Base-by-base conservation (phyloP, 2,888 invertebrate species). In the Zygothrica quintamaculata region DNA sequence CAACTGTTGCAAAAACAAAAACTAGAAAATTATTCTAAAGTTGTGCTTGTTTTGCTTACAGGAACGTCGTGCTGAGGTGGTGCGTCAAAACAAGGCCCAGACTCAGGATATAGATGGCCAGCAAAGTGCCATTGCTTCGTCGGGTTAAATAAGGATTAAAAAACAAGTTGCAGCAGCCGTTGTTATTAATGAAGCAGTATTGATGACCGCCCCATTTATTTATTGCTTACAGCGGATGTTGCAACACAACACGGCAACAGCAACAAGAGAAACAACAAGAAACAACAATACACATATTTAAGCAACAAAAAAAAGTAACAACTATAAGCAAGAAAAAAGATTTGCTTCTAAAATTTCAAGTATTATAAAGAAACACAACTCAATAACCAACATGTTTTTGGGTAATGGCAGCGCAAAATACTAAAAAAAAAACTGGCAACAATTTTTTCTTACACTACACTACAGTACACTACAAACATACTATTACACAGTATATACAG, bases 21-120 rank as follows among this genome's bases (percentile, higher is more conserved):
- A 3, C 18, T 22, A 22, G 18, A 22, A 22, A 26, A 8, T 44
- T 37, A 15, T 11, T 0, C 0, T 3, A 31, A 34, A 40, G 26
- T 11, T 6, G 16, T n/a, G 12, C n/a, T 11, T 34, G 51, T 55
- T 53, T 22, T 12, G 12, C 11, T 77, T 90, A 65, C 92, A 98
- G 98, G 97, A 97, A 92, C 95, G 96, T 88, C 96, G 96, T 90
- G 97, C 97, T 47, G 97, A 97, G 91, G 92, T 96, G 87, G 97
- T 98, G 82, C 96, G 97, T 88, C 96, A 96, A 93, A 98, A 97
- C 92, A 97, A 97, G 92, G 95, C 94, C 87, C 89, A 89, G 81
- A 82, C 61, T 70, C 88, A 78, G 80, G 85, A 84, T 42, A 39
- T 84, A 58, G 93, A 93, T 84, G 92, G 92, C 66, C 92, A 92